Percentiles rank a stretch among this genome's conserved stretches.
Conservation (phyloP, 2,888 invertebrate genomes). For the Pseudococcus jackbeardsleyi region DNA sequence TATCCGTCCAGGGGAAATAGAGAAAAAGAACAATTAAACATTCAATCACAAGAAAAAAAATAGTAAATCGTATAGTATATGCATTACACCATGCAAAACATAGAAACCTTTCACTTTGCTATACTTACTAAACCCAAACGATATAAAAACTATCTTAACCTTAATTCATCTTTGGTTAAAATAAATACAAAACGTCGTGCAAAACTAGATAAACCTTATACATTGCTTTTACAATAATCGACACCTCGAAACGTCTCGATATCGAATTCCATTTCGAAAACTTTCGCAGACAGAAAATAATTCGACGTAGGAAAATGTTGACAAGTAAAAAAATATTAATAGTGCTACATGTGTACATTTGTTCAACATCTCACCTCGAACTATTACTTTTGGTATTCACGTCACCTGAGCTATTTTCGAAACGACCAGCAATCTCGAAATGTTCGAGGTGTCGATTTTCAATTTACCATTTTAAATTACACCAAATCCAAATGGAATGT, state of each 20-base stretch:
- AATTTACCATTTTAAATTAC: not conserved
- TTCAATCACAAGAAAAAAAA: constrained; percentile 2
- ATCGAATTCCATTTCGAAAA: not conserved
- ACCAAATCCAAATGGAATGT: constrained; percentile 11
- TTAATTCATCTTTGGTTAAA: constrained; percentile 54
- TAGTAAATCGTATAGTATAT: constrained; percentile 37
- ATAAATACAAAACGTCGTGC: constrained; percentile 50
- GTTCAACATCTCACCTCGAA: not conserved
- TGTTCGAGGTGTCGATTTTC: not conserved
- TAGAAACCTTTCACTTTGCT: not conserved
- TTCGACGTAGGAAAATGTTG: not conserved
- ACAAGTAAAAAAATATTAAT: not conserved
- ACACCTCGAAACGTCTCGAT: not conserved
- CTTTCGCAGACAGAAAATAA: not conserved
- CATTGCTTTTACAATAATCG: not conserved
- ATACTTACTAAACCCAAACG: not conserved
- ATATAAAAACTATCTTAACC: constrained; percentile 34
- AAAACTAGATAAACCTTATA: constrained; percentile 24
- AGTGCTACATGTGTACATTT: not conserved
- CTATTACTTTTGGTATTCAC: not conserved
- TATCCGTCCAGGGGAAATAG: not conserved
- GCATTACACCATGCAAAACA: constrained; percentile 37
- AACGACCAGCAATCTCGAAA: not conserved
- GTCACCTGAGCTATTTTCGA: not conserved
- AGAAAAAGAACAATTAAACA: constrained; percentile 12